These are phyloP conservation scores for Panthera uncia DNA, from an alignment of 2,113 vertebrate genomes.

Conservation along the genomic window DNA sequence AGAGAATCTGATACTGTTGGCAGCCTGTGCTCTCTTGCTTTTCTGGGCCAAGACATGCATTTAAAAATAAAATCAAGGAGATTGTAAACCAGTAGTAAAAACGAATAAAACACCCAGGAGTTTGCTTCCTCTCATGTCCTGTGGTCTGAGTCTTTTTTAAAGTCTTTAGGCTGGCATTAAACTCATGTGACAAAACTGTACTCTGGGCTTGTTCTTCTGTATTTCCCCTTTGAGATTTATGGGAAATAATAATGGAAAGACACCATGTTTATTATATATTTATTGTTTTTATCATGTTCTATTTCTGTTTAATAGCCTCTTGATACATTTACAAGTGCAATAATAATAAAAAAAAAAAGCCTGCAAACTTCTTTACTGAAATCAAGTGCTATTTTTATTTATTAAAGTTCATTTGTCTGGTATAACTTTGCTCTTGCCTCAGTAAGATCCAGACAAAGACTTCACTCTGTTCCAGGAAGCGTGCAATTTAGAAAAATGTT, in stretches of 20 bases:
- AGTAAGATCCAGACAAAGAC: conserved; percentile 40
- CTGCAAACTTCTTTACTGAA: conserved; percentile 46
- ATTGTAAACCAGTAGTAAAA: conserved; percentile 62
- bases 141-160: background rate
- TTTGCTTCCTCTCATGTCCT: background rate
- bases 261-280: background rate
- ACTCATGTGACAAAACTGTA: background rate
- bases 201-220: background rate
- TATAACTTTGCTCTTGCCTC: conserved; percentile 27
- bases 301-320: conserved; percentile 51
- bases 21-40: background rate
- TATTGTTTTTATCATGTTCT: conserved; percentile 41
- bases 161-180: conserved; percentile 24
- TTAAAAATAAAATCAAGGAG: conserved; percentile 69
- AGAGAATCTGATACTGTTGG: conserved; percentile 33
- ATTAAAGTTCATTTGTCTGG: conserved; percentile 43
- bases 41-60: conserved; percentile 58
- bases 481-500: conserved; percentile 22
- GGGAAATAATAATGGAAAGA: conserved; percentile 35
- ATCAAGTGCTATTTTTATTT: conserved; percentile 19
- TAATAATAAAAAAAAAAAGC: background rate
- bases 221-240: conserved; percentile 37
- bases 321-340: conserved; percentile 12
- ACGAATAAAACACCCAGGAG: conserved; percentile 14
- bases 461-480: conserved; percentile 19